Conservation (phyloP, 92 coral and sea anemone species). For the Heliopora coerulea region DNA sequence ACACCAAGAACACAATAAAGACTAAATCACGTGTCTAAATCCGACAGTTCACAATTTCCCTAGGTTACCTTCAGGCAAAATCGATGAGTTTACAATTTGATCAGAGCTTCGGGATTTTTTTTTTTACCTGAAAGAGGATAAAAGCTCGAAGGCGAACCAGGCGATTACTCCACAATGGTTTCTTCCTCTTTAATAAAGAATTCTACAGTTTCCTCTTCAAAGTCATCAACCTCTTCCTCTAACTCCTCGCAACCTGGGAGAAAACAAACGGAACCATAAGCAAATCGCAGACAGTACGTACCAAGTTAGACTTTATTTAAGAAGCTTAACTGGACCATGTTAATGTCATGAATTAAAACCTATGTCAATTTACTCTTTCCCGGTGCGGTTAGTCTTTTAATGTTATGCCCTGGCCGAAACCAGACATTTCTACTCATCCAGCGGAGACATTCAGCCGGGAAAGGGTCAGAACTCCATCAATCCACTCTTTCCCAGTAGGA, state of each 20-base stretch:
- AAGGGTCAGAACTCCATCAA: too few species aligned
- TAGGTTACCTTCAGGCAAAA: conserved; percentile 16
- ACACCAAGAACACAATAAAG: neutral
- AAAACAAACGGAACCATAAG: too few species aligned
- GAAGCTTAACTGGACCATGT: too few species aligned
- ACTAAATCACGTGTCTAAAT: neutral
- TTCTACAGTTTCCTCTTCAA: conserved; percentile 96
- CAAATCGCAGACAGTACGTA: too few species aligned
- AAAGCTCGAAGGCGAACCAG: neutral
- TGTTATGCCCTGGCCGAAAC: too few species aligned
- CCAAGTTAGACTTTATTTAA: too few species aligned
- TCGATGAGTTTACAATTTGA: conserved; percentile 19
- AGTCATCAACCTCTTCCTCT: conserved; percentile 78
- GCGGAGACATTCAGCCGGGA: too few species aligned
- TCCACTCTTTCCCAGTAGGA: too few species aligned
- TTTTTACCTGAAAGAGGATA: neutral
- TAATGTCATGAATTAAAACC: too few species aligned
- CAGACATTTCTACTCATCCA: too few species aligned
- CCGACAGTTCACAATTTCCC: conserved; percentile 26
- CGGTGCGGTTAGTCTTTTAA: too few species aligned
- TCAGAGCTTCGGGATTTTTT: conserved; percentile 39
- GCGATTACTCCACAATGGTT: conserved; percentile 77
- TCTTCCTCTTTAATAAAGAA: conserved; percentile 99
- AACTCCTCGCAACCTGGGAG: conserved; percentile 79
- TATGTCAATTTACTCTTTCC: too few species aligned